Conservation (phyloP, 37 sponge, comb jelly and placozoan species). For the Spongilla lacustris region DNA sequence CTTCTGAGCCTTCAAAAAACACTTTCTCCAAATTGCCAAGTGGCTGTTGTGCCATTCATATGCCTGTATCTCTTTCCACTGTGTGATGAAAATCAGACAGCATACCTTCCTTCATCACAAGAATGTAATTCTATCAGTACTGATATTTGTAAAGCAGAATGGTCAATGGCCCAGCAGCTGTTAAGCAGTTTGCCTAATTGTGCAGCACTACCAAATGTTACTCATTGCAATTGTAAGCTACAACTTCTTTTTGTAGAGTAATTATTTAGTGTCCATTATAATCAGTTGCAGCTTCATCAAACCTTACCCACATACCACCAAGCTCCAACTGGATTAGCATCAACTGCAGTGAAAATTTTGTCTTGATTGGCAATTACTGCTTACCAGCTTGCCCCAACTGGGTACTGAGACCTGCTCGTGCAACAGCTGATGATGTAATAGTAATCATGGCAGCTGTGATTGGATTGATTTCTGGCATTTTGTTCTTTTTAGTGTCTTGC, state of each 20-base stretch:
- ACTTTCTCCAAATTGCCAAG: background rate
- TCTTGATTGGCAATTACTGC: background rate
- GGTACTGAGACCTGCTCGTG: background rate
- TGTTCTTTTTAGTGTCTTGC: background rate
- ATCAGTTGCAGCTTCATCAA: background rate
- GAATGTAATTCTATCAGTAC: background rate
- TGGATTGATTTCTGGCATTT: background rate
- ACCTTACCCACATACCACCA: background rate
- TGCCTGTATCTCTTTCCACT: background rate
- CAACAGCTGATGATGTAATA: background rate
- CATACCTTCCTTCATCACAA: background rate
- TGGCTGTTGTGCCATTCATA: background rate
- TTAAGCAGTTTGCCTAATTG: background rate
- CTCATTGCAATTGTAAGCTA: background rate
- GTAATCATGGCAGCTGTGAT: background rate
- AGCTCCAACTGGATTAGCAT: background rate
- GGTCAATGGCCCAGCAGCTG: background rate
- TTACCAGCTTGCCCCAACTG: background rate
- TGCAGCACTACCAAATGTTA: background rate
- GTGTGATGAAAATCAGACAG: background rate
- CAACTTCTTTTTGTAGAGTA: too few species aligned
- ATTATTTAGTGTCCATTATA: too few species aligned
- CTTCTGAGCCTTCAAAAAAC: background rate
- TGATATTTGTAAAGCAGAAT: background rate
- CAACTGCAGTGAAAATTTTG: background rate